Evolutionary conservation across 2,113 vertebrate genomes (phyloP).

Genomic region (Cheirogaleus medius): DNA sequence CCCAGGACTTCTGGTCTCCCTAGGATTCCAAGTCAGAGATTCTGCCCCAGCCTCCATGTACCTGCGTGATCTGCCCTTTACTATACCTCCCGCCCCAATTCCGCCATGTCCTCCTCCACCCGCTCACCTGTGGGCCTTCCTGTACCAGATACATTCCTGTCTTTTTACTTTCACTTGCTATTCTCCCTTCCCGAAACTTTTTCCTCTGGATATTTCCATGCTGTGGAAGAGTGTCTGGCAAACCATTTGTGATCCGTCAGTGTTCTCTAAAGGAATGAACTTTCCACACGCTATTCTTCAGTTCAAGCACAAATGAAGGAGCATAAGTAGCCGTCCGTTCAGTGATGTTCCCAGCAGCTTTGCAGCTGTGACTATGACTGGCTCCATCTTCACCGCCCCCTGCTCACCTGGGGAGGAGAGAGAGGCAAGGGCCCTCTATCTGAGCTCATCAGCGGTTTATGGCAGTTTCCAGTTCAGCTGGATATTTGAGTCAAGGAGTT

Average conservation of each 20-base stretch:
- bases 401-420: rapidly evolving
- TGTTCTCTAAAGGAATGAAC: neutral
- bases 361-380: rapidly evolving
- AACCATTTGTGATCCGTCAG: no score
- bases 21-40: neutral
- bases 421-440: rapidly evolving
- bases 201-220: rapidly evolving
- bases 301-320: neutral
- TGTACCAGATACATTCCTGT: rapidly evolving
- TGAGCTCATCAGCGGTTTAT: no score
- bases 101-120: rapidly evolving
- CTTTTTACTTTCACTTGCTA: rapidly evolving
- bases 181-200: neutral
- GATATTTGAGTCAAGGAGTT: neutral
- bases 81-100: neutral
- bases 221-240: neutral
- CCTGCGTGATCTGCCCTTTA: rapidly evolving
- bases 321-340: rapidly evolving
- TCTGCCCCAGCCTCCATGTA: no score
- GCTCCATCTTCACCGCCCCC: no score
- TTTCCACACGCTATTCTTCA: neutral
- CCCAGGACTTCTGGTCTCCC: neutral
- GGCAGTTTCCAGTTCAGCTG: neutral
- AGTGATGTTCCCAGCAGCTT: rapidly evolving
- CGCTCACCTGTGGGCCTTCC: rapidly evolving